These are phyloP conservation scores for Siderastrea siderea DNA, from an alignment of 92 coral and sea anemone species.

Conservation along the genomic window DNA sequence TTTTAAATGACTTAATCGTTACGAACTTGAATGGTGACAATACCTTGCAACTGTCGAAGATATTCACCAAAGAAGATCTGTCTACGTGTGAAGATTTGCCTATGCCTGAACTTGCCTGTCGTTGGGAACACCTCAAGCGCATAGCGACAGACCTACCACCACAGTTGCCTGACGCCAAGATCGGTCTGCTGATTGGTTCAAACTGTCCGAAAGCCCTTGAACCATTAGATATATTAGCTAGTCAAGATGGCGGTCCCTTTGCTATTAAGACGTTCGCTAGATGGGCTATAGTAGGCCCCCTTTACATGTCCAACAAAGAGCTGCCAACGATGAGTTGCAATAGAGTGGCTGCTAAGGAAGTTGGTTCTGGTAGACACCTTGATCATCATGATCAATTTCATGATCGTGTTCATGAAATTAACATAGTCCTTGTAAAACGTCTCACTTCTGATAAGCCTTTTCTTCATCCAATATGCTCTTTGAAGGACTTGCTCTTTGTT, in stretches of 20 bases:
- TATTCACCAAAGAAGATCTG: constrained; percentile 44
- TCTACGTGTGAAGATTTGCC: constrained; percentile 57
- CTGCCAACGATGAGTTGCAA: too few relatives aligned
- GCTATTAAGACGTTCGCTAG: constrained; percentile 63
- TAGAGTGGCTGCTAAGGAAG: too few relatives aligned
- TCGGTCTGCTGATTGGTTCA: constrained; percentile 58
- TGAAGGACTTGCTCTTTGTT: too few relatives aligned
- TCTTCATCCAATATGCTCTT: too few relatives aligned
- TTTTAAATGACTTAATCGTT: constrained; percentile 43
- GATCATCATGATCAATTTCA: too few relatives aligned
- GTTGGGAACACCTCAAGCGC: constrained; percentile 47
- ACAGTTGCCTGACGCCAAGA: constrained; percentile 16
- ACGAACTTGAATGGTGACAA: constrained; percentile 54
- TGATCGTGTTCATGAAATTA: too few relatives aligned
- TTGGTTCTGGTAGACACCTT: too few relatives aligned
- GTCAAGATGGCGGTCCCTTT: constrained; percentile 53
- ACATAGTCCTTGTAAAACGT: too few relatives aligned
- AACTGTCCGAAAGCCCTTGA: constrained; percentile 63
- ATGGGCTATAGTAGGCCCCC: constrained; percentile 66
- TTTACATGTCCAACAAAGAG: background rate
- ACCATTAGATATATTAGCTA: constrained; percentile 46
- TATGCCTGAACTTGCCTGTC: constrained; percentile 22
- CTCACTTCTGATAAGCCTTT: too few relatives aligned
- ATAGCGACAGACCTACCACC: constrained; percentile 52
- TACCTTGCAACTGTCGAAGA: constrained; percentile 38